A percentile compares a stretch with the other conserved stretches of the same genome.
These are phyloP conservation scores for Oenanthe melanoleuca DNA, from an alignment of 2,113 vertebrate genomes.

Conservation along the genomic window DNA sequence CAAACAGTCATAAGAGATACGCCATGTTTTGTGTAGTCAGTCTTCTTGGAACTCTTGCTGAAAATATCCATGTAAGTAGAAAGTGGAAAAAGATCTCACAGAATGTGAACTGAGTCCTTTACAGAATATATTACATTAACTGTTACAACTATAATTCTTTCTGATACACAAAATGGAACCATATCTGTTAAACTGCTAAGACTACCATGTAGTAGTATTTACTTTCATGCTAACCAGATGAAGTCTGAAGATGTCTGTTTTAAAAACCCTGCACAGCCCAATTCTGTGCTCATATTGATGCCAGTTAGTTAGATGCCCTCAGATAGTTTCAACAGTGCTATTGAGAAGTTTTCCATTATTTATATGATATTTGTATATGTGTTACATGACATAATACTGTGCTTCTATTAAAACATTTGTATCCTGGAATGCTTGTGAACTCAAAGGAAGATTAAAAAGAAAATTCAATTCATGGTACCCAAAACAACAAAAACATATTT, in stretches of 20 bases:
- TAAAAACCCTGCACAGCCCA: neutral
- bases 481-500: neutral
- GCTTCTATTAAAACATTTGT: neutral
- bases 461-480: neutral
- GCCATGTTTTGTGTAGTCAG: neutral
- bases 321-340: neutral
- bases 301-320: neutral
- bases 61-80: neutral
- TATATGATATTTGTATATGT: rapidly evolving
- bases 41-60: neutral
- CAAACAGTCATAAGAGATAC: neutral
- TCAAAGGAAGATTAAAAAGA: neutral
- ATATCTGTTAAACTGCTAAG: neutral
- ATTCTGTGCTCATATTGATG: neutral
- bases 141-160: neutral
- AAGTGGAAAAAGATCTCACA: neutral
- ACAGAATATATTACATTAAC: neutral
- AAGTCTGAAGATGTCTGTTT: neutral
- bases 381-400: neutral
- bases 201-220: neutral
- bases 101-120: neutral
- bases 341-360: neutral
- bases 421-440: neutral
- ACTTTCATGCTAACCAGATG: neutral
- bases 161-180: neutral